Base-by-base conservation (phyloP, 2,888 invertebrate species). In the Liodrosophila aerea region DNA sequence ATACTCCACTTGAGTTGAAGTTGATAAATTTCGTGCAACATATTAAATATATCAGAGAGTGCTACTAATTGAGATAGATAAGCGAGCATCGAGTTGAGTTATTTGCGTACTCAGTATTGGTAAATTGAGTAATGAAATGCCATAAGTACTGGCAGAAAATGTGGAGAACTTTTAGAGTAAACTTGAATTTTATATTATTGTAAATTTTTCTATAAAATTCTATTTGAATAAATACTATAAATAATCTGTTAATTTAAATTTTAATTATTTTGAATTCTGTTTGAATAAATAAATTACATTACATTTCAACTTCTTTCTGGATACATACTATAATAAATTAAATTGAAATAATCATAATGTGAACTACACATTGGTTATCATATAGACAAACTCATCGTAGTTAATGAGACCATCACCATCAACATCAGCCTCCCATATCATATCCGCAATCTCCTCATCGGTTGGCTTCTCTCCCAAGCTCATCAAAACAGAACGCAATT, bases 401-500 rank as follows among this genome's bases (percentile, higher is more conserved):
- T 87, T 82, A 34, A 99, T 97, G 92, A 97, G 97, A 73, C 98
- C 98, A 91, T 98, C 98, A 87, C 97, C 98, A 91, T 98, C 98
- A 91, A 98, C 97, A 92, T 98, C 98, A 75, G 98, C 98, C 92
- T 98, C 98, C 90, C 97, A 93, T 91, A 98, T 98, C 98, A 99
- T 98, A 92, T 98, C 98, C 90, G 98, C 98, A 76, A 99, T 98
- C 91, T 99, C 98, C 91, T 98, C 98, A 91, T 98, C 98, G 87
- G 98, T 98, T 88, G 99, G 93, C 91, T 98, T 99, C 92, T 99
- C 98, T 50, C 98, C 98, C 85, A 98, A 94, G 92, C 98, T 98
- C 91, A 98, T 97, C 98, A 98, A 98, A 62, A 98, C 98, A 92
- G 98, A 97, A 92, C 98, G 95, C 88, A 98, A 92, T 92, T 98